Conservation (phyloP, 1,140 invertebrate genomes). For the Platyscapa corneri region DNA sequence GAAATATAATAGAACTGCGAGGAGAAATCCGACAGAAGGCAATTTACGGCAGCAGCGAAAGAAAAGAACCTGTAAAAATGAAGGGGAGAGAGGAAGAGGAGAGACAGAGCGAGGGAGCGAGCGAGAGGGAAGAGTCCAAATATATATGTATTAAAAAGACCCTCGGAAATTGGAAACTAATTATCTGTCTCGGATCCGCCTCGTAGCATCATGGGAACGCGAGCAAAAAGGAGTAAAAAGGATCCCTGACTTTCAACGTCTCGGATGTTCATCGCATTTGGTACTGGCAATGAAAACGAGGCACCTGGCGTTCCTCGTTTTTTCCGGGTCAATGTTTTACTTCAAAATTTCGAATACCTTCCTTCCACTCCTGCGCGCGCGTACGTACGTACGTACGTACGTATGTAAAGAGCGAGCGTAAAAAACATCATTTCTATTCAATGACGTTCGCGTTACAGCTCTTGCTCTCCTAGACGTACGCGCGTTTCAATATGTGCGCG, state of each 20-base stretch:
- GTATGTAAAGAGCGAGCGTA: neutral
- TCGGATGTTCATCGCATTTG: neutral
- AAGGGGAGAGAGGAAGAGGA: neutral
- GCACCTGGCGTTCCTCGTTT: neutral
- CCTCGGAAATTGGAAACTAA: slow-evolving; percentile 34
- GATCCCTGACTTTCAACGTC: neutral
- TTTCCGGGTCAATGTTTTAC: slow-evolving; percentile 12
- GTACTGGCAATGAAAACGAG: neutral
- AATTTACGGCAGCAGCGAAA: slow-evolving; percentile 17
- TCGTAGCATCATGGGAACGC: neutral
- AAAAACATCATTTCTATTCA: neutral
- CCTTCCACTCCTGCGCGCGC: neutral
- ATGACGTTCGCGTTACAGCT: too few relatives aligned
- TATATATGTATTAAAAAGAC: neutral
- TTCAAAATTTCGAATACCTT: neutral
- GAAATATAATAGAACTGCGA: slow-evolving; percentile 20
- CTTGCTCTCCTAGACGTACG: too few relatives aligned
- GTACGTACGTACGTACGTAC: too few relatives aligned
- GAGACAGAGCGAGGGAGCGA: too few relatives aligned
- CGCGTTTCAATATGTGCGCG: too few relatives aligned
- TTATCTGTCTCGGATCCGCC: slow-evolving; percentile 27
- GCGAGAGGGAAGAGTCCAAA: neutral
- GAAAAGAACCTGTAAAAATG: slow-evolving; percentile 33
- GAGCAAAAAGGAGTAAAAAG: slow-evolving; percentile 2
- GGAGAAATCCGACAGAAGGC: neutral